phyloP scores from a whole-genome alignment of 2,888 invertebrate species.

The Octonoba sinensis region DNA sequence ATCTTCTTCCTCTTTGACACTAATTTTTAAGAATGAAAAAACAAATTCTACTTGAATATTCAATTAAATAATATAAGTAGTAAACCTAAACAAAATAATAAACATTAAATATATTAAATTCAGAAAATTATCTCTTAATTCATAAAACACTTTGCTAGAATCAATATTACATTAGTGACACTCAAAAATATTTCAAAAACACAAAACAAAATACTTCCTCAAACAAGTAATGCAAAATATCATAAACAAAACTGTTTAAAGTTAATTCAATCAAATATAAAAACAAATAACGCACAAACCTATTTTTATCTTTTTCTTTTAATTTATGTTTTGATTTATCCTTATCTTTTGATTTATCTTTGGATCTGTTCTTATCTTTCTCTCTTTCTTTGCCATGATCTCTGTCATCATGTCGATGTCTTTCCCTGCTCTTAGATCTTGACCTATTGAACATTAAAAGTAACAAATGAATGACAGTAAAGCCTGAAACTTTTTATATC shows the following conservation, averaged over 20 bases:
- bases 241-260: no score
- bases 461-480: neutral
- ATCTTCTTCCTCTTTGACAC: conserved; percentile 70
- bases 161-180: no score
- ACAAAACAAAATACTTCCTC: no score
- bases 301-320: conserved; percentile 43
- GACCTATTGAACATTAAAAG: conserved; percentile 18
- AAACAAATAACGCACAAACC: conserved; percentile 16
- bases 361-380: conserved; percentile 33
- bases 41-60: neutral
- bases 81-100: neutral
- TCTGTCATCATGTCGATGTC: conserved; percentile 53
- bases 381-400: conserved; percentile 42
- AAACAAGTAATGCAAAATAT: no score
- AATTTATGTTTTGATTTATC: conserved; percentile 33
- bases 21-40: neutral
- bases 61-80: neutral
- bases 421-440: conserved; percentile 54
- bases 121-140: neutral
- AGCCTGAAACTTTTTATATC: neutral
- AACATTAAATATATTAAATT: neutral
- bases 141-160: no score
- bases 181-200: no score
- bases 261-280: neutral
- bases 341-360: conserved; percentile 51